Percentiles rank a stretch among this genome's conserved stretches.
phyloP scores from a whole-genome alignment of 1,140 invertebrate species.

The Asbolus verrucosus region DNA sequence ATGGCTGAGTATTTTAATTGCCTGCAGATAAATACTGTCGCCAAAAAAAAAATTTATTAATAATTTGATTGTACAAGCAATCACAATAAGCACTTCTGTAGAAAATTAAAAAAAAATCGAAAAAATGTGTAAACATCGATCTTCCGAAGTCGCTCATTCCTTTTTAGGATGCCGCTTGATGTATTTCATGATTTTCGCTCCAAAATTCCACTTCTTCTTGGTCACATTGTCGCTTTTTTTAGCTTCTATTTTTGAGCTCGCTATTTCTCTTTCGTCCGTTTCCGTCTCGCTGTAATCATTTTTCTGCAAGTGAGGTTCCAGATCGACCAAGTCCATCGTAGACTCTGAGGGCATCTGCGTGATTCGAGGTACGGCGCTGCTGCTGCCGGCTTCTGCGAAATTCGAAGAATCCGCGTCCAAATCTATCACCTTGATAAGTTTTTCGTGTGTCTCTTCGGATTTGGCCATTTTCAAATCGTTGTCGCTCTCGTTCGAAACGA shows the following conservation, averaged over 20 bases:
- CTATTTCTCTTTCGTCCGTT: background rate
- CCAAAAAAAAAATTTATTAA: conserved; percentile 1
- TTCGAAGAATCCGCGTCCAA: background rate
- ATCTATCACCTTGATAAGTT: conserved; percentile 18
- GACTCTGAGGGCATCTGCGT: background rate
- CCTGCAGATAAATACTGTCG: too few relatives aligned
- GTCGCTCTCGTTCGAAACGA: conserved; percentile 47
- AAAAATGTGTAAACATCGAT: background rate
- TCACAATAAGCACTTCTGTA: background rate
- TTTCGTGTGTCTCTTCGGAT: conserved; percentile 6
- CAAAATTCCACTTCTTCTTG: conserved; percentile 57
- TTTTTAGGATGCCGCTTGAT: conserved; percentile 46
- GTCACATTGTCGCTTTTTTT: background rate
- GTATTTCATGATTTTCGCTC: conserved; percentile 53
- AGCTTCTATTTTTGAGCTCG: background rate
- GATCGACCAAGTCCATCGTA: conserved; percentile 17
- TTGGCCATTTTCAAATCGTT: conserved; percentile 2
- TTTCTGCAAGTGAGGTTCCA: background rate
- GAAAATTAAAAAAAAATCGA: background rate
- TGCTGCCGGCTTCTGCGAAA: conserved; percentile 1
- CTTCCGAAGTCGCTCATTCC: conserved; percentile 35
- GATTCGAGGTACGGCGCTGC: background rate
- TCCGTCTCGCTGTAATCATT: background rate
- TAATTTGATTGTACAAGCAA: background rate
- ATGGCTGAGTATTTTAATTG: too few relatives aligned